These are phyloP conservation scores for Lepidurus apus DNA, from an alignment of 1,140 invertebrate genomes.

Conservation along the genomic window DNA sequence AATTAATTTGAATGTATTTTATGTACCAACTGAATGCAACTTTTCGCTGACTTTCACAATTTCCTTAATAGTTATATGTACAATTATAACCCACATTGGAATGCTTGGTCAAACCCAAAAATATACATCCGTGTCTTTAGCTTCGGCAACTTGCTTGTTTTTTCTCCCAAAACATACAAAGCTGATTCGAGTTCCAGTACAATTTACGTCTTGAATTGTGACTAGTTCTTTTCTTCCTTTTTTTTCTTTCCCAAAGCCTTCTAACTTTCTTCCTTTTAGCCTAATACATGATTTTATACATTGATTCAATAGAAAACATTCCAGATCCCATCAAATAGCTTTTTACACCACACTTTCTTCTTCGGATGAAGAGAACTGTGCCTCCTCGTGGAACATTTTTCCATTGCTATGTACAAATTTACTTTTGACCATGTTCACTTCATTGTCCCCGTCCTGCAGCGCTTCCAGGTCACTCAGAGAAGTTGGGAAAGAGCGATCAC, in stretches of 20 bases:
- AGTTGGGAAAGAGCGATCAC: constrained; percentile 31
- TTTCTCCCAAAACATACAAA: background rate
- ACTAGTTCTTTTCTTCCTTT: constrained; percentile 6
- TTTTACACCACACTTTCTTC: constrained; percentile 35
- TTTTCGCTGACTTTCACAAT: background rate
- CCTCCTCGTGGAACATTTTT: background rate
- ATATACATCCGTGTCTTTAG: background rate
- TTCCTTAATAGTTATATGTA: background rate
- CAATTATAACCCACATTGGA: background rate
- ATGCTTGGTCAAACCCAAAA: constrained; percentile 18
- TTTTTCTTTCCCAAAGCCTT: background rate
- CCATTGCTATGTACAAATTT: constrained; percentile 23
- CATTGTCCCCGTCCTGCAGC: constrained; percentile 23
- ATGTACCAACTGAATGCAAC: background rate
- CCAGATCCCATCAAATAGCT: background rate
- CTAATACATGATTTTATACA: background rate
- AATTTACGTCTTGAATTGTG: constrained; percentile 19
- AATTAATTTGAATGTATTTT: constrained; percentile 4
- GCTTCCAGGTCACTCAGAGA: constrained; percentile 25
- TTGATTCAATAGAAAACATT: background rate
- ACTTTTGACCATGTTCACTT: constrained; percentile 24
- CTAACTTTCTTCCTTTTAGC: background rate
- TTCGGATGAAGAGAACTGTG: constrained; percentile 30
- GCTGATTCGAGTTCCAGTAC: background rate
- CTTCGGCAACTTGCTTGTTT: background rate